These are phyloP conservation scores for Pseudoatta argentina DNA, from an alignment of 1,140 invertebrate genomes.

Conservation along the genomic window DNA sequence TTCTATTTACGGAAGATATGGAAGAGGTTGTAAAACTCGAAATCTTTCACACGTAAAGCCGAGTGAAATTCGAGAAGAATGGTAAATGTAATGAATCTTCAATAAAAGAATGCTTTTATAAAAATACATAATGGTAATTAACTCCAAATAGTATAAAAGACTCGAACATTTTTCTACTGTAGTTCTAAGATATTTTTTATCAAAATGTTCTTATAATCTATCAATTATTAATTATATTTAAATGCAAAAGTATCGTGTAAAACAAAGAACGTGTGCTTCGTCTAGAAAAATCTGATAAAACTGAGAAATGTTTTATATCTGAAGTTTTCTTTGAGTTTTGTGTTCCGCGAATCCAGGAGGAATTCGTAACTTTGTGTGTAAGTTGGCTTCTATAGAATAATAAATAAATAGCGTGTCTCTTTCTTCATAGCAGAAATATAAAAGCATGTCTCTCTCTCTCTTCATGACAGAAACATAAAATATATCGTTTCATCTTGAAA, in stretches of 20 bases:
- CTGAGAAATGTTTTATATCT: conserved; percentile 15
- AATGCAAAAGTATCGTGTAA: neutral
- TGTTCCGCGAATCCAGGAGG: conserved; percentile 28
- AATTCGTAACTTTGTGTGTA: conserved; percentile 21
- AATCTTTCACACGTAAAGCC: neutral
- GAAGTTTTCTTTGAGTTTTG: conserved; percentile 35
- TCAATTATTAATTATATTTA: neutral
- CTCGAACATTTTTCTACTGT: neutral
- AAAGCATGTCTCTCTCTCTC: conserved; percentile 1
- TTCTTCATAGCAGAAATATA: conserved; percentile 24
- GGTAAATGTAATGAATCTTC: neutral
- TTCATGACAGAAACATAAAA: conserved; percentile 6
- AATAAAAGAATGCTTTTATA: neutral
- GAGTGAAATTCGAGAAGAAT: conserved; percentile 7
- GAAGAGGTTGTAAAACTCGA: conserved; percentile 2
- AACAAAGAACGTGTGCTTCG: neutral
- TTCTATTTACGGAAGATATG: neutral
- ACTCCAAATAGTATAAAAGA: neutral
- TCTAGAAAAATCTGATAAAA: conserved; percentile 40
- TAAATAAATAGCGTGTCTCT: conserved; percentile 38
- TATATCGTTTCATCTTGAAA: conserved; percentile 46
- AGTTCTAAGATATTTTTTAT: neutral
- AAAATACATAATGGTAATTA: neutral
- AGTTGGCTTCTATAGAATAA: conserved; percentile 22
- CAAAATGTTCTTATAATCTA: neutral